A percentile compares a stretch with the other conserved stretches of the same genome.
These are phyloP conservation scores for Plodia interpunctella DNA, from an alignment of 1,140 invertebrate species.

Conservation along the genomic window DNA sequence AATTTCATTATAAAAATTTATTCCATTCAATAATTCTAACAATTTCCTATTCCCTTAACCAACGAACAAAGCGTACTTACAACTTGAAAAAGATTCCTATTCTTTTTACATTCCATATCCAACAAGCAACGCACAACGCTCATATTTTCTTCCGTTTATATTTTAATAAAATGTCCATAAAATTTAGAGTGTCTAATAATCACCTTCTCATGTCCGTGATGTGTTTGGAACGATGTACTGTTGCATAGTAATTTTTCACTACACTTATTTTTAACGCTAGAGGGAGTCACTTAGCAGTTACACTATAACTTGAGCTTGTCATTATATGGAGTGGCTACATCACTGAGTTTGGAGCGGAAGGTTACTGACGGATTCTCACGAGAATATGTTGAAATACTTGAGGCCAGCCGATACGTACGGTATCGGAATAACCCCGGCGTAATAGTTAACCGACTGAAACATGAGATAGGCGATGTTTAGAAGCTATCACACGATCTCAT, in stretches of 20 bases:
- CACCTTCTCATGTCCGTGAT: conserved; percentile 63
- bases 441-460: conserved; percentile 75
- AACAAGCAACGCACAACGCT: conserved; percentile 65
- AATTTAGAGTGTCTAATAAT: conserved; percentile 59
- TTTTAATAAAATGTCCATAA: conserved; percentile 47
- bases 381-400: conserved; percentile 58
- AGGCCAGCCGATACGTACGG: conserved; percentile 62
- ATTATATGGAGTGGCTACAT: conserved; percentile 30
- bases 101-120: conserved; percentile 55
- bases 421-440: conserved; percentile 64
- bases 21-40: conserved; percentile 42
- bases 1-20: conserved; percentile 30
- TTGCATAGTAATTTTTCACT: conserved; percentile 27
- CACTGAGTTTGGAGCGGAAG: conserved; percentile 28
- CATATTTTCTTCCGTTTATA: conserved; percentile 40
- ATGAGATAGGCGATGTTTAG: conserved; percentile 77
- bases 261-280: conserved; percentile 37
- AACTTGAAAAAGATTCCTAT: conserved; percentile 45
- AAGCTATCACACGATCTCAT: conserved; percentile 78
- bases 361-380: conserved; percentile 36
- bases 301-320: conserved; percentile 35
- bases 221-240: conserved; percentile 37
- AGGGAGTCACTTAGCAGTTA: conserved; percentile 31
- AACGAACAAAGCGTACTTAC: conserved; percentile 64
- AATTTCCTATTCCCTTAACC: conserved; percentile 54